phyloP scores from a whole-genome alignment of 2,797 vertebrate genomes.

The Fundulus diaphanus region DNA sequence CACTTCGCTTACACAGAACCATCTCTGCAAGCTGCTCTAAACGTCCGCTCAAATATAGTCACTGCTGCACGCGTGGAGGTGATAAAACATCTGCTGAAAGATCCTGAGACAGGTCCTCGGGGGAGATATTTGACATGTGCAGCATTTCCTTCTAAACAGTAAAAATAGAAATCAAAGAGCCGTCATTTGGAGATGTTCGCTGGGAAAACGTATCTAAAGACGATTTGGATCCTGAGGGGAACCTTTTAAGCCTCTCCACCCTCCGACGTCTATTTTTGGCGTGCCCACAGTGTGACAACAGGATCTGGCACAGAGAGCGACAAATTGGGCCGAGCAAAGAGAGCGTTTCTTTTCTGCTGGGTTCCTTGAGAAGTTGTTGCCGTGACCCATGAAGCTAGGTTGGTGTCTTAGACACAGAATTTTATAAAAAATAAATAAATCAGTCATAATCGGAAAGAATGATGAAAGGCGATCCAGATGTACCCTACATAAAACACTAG shows the following conservation, averaged over 20 bases:
- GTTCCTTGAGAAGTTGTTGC: conserved; percentile 26
- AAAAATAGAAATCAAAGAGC: conserved; percentile 58
- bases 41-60: not conserved
- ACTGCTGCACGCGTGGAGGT: not conserved
- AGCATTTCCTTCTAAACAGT: conserved; percentile 22
- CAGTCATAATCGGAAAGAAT: conserved; percentile 5
- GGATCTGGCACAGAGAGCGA: conserved; percentile 23
- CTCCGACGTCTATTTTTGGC: conserved; percentile 13
- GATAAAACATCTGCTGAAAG: conserved; percentile 12
- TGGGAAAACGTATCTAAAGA: conserved; percentile 40
- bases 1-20: not conserved
- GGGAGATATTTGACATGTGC: conserved; percentile 36
- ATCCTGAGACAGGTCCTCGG: conserved; percentile 8
- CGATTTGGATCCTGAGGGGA: conserved; percentile 44
- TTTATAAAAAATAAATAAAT: no score
- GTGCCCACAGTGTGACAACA: conserved; percentile 19
- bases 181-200: conserved; percentile 32
- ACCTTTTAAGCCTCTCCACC: conserved; percentile 30
- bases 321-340: conserved; percentile 9
- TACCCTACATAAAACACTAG: conserved; percentile 16
- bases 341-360: conserved; percentile 32
- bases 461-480: conserved; percentile 11
- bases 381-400: conserved; percentile 14
- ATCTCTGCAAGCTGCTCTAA: not conserved
- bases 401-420: conserved; percentile 26